Conservation (phyloP, 2,113 vertebrate genomes). For the Haemorhous mexicanus region DNA sequence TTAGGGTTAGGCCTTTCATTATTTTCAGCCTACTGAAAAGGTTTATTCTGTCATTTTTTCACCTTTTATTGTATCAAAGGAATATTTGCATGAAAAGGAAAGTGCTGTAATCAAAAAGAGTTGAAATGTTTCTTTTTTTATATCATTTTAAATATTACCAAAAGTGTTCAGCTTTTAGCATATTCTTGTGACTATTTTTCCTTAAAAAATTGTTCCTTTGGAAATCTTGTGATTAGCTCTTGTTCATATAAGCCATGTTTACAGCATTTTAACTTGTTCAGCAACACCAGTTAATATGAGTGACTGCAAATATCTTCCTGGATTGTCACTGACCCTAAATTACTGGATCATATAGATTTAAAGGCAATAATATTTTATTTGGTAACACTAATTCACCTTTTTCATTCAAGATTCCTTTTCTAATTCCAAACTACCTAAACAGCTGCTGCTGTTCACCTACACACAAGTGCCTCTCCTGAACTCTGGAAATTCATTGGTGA, state of each 20-base stretch:
- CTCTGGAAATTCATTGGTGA: background rate
- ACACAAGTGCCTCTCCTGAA: background rate
- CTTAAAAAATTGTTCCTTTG: background rate
- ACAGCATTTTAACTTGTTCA: background rate
- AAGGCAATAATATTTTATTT: background rate
- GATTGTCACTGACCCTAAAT: background rate
- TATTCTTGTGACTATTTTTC: background rate
- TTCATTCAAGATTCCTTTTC: background rate
- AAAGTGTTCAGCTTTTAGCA: background rate
- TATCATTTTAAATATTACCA: background rate
- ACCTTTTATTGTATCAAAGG: background rate
- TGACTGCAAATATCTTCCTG: background rate
- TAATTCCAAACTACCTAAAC: background rate
- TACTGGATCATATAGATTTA: background rate
- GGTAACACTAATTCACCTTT: background rate
- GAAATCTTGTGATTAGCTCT: background rate
- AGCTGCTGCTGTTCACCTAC: background rate
- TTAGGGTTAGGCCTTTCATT: background rate
- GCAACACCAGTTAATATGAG: background rate
- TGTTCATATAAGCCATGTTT: background rate
- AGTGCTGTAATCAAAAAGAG: background rate
- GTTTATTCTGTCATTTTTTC: background rate
- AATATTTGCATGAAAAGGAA: background rate
- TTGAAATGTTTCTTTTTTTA: background rate
- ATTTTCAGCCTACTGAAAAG: background rate